Evolutionary conservation across 1,140 invertebrate genomes (phyloP), one percentile per base, ranked within the genome.

Genomic region (Meloidogyne chitwoodi): DNA sequence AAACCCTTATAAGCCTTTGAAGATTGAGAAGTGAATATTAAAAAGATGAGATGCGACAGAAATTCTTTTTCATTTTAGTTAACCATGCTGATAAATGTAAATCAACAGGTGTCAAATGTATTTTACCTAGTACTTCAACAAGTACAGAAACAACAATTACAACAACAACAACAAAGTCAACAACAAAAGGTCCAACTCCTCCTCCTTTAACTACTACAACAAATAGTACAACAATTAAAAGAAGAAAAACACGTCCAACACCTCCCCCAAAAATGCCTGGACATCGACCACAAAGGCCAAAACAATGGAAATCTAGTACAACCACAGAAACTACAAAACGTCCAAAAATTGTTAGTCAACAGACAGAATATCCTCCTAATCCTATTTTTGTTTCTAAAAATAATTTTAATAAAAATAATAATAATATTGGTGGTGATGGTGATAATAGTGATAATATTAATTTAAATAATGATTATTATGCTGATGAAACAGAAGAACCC

Each of bases 21-120:
- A n/a, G n/a, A n/a, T n/a, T n/a, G n/a, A n/a, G n/a, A n/a, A n/a
- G n/a, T n/a, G n/a, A n/a, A n/a, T n/a, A n/a, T n/a, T n/a, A n/a
- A n/a, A n/a, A n/a, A n/a, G n/a, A n/a, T n/a, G n/a, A n/a, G n/a
- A n/a, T n/a, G n/a, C n/a, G n/a, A n/a, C n/a, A n/a, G n/a, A n/a
- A n/a, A n/a, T n/a, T n/a, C n/a, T n/a, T n/a, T n/a, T n/a, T n/a
- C n/a, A n/a, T 74, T 80, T 70, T 34, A 81, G 80, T 82, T 12
- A 61, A 61, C 31, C 61, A 72, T 29, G 81, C 81, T 14, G 74
- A 83, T 62, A 62, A 75, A 73, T 82, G 81, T 68, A 63, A 70
- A n/a, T 83, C 82, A 19, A 74, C 82, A 16, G 81, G 81, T 11
- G 61, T 82, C 14, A 67, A 84, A 24, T 82, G 81, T 67, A 22